These are phyloP conservation scores for Cliona cf. orientalis DNA, from an alignment of 37 sponge, comb jelly and placozoan genomes.

Conservation along the genomic window DNA sequence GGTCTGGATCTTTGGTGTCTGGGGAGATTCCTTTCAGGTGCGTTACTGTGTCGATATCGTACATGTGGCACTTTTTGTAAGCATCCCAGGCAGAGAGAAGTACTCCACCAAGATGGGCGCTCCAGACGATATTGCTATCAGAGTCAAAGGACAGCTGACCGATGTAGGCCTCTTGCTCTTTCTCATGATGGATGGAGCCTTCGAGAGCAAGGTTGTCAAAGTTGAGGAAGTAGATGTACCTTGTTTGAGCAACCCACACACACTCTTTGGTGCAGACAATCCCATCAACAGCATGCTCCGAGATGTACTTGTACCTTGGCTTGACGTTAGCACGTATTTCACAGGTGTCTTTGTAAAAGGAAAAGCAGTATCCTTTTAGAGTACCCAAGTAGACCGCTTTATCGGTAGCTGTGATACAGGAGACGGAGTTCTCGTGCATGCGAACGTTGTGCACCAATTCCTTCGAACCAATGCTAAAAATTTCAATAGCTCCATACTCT, in stretches of 20 bases:
- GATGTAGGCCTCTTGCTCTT: conserved; percentile 45
- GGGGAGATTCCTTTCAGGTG: conserved; percentile 1
- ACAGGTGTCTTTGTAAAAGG: conserved; percentile 32
- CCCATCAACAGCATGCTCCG: conserved; percentile 63
- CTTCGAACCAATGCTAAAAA: conserved; percentile 45
- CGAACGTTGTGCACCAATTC: conserved; percentile 71
- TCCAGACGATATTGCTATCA: conserved; percentile 70
- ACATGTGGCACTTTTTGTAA: conserved; percentile 30
- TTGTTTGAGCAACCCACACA: conserved; percentile 76
- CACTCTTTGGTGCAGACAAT: conserved; percentile 42
- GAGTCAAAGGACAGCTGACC: conserved; percentile 52
- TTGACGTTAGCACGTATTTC: conserved; percentile 36
- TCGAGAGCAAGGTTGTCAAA: conserved; percentile 54
- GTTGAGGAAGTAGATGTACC: conserved; percentile 68
- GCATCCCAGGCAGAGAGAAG: conserved; percentile 76
- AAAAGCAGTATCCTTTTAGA: conserved; percentile 73
- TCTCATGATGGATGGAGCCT: conserved; percentile 26
- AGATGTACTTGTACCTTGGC: conserved; percentile 59
- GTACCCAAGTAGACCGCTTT: conserved; percentile 66
- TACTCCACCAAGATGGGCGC: conserved; percentile 62
- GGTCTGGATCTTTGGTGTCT: conserved; percentile 20
- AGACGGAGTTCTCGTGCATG: conserved; percentile 76
- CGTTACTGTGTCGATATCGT: conserved; percentile 36
- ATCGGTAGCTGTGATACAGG: conserved; percentile 55
- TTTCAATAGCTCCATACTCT: conserved; percentile 74